Evolutionary conservation across 1,140 invertebrate genomes (phyloP).

Genomic region (Orchestia grillus): DNA sequence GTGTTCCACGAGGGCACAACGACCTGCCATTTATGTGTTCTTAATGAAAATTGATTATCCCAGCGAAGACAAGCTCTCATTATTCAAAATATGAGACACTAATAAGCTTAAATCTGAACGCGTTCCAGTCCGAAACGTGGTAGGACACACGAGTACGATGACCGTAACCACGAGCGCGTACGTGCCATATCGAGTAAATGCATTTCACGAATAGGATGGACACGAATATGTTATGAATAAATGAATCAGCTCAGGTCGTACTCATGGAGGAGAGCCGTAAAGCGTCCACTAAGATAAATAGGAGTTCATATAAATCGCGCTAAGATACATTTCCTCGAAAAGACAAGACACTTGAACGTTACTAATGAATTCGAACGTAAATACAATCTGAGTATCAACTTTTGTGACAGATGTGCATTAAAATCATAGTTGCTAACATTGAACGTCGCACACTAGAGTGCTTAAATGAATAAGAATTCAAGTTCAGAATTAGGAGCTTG

Average conservation of each 20-base stretch:
- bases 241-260: not conserved
- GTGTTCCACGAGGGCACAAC: not conserved
- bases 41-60: conserved; percentile 49
- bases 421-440: no score
- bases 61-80: not conserved
- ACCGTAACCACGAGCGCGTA: not conserved
- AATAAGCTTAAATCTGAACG: not conserved
- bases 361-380: not conserved
- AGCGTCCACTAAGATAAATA: not conserved
- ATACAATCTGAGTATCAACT: not conserved
- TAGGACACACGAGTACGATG: not conserved
- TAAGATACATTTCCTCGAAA: not conserved
- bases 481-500: no score
- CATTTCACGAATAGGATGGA: not conserved
- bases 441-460: no score
- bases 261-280: no score
- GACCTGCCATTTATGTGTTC: conserved; percentile 2
- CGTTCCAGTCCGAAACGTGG: not conserved
- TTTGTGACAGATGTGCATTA: not conserved
- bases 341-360: not conserved
- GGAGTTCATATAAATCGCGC: not conserved
- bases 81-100: not conserved
- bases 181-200: not conserved
- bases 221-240: not conserved
- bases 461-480: no score